Conservation (phyloP, 2,888 invertebrate genomes). For the Acheta domesticus region DNA sequence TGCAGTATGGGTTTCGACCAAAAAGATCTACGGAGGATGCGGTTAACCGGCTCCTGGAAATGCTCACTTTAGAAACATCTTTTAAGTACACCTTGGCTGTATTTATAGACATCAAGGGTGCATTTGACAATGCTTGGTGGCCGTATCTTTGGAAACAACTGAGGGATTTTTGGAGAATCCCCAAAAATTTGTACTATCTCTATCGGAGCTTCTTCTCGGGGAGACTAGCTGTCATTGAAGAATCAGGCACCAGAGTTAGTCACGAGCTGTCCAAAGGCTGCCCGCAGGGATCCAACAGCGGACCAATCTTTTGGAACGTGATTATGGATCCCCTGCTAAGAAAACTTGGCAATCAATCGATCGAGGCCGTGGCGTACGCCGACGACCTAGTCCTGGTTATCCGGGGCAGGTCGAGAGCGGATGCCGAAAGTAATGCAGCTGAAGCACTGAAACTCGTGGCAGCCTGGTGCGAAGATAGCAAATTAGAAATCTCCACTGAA, state of each 20-base stretch:
- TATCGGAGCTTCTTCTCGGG: background rate
- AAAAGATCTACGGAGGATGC: too few relatives aligned
- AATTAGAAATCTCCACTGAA: too few relatives aligned
- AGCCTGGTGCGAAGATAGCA: too few relatives aligned
- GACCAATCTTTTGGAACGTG: too few relatives aligned
- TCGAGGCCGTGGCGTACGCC: too few relatives aligned
- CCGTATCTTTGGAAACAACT: background rate
- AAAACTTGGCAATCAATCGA: too few relatives aligned
- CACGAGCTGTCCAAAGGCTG: background rate
- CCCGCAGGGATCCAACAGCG: too few relatives aligned
- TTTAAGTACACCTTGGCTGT: background rate
- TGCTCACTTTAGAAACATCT: background rate
- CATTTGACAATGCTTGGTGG: background rate
- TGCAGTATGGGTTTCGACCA: background rate
- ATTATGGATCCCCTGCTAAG: too few relatives aligned
- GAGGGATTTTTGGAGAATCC: background rate
- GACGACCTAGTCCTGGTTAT: too few relatives aligned
- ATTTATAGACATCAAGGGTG: background rate
- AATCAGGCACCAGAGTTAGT: background rate
- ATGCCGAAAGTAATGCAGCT: too few relatives aligned
- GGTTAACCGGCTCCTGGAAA: background rate
- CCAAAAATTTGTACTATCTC: background rate
- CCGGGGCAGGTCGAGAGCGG: too few relatives aligned
- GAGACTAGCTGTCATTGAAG: background rate
- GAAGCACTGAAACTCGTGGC: too few relatives aligned